A percentile compares a stretch with the other conserved stretches of the same genome.
phyloP scores from a whole-genome alignment of 2,888 invertebrate genomes.

The Cheilosia vernalis region DNA sequence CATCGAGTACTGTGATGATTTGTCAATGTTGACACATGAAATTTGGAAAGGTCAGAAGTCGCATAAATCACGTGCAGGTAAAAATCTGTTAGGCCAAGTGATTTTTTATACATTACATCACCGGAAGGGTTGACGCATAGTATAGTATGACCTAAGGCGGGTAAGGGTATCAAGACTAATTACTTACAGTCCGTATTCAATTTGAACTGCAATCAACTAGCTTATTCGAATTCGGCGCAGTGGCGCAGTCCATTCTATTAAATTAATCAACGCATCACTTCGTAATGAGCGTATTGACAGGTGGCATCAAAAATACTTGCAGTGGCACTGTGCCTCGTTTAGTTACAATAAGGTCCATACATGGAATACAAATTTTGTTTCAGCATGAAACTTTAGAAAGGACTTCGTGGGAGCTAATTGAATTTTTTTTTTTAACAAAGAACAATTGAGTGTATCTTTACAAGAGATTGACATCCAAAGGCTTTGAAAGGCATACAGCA shows the following conservation, averaged over 20 bases:
- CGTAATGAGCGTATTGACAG: conserved; percentile 3
- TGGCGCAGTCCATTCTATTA: background rate
- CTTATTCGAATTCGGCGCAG: background rate
- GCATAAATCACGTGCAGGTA: conserved; percentile 20
- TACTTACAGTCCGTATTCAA: too few relatives aligned
- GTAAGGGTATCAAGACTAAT: too few relatives aligned
- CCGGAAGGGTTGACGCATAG: background rate
- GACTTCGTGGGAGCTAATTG: background rate
- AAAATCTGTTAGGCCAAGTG: background rate
- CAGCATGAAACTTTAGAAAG: background rate
- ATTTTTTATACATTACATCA: background rate
- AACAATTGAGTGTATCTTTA: too few relatives aligned
- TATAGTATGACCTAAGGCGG: too few relatives aligned
- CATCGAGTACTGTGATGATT: background rate
- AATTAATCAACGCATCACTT: background rate
- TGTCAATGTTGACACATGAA: background rate
- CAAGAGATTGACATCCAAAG: background rate
- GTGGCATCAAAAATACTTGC: background rate
- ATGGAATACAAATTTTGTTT: background rate
- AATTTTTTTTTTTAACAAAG: background rate
- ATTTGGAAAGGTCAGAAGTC: conserved; percentile 24
- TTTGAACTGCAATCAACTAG: background rate
- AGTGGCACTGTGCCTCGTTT: too few relatives aligned
- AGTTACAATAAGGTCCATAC: too few relatives aligned
- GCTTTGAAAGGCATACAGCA: background rate